Evolutionary conservation across 2,113 vertebrate species (phyloP), one percentile per base, ranked within the genome.

Genomic region (Pantherophis guttatus): DNA sequence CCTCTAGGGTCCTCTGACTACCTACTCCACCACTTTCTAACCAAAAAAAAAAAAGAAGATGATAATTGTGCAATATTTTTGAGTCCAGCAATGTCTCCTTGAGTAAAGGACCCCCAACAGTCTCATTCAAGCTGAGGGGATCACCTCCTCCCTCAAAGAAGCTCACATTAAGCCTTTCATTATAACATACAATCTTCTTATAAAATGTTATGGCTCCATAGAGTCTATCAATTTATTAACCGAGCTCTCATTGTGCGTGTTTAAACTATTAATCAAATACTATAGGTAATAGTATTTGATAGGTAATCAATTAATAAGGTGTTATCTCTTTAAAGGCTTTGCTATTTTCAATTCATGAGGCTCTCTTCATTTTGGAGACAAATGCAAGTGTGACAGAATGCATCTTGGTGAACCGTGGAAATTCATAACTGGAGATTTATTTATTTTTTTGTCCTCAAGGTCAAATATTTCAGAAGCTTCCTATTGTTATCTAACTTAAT

Each of bases 401-500:
- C 23, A 85, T n/a, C 0, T 13, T 88, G 5, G 55, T 92, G 92
- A 95, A 50, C 81, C 94, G 26, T 62, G 62, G 59, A n/a, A 95
- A 94, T 85, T 57, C 5, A n/a, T 75, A 11, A 55, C 0, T 65
- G 24, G 50, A 86, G 52, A 29, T 3, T 86, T 92, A 13, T 81
- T 39, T 19, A 39, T 52, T 59, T 50, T 55, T 58, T 90, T 89
- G 55, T 90, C 75, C 88, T 93, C 92, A 89, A 92, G 48, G 62
- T 93, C 53, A 87, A 90, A 92, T 92, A 75, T 90, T 87, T 95
- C 92, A 93, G 87, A 93, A 92, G 87, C n/a, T 86, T 89, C 93
- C 62, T 29, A 23, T 92, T 95, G 89, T 92, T 94, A 96, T 90
- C 88, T 89, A 88, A 94, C 89, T 90, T 95, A 93, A 95, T 96